Conservation (phyloP, 2,888 invertebrate species). For the Plebejus melissa region DNA sequence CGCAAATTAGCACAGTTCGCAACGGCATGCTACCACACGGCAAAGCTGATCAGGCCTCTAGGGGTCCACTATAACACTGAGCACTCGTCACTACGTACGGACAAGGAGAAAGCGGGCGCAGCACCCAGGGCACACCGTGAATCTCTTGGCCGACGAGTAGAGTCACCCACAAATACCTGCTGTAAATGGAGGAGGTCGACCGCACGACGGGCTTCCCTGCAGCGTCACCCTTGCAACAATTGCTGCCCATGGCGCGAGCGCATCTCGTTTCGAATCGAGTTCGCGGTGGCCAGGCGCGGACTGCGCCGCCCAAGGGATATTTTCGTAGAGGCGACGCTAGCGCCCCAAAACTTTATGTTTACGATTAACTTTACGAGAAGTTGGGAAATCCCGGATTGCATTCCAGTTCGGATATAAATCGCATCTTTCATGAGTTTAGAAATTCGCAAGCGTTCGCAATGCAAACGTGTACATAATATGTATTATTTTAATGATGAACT, state of each 20-base stretch:
- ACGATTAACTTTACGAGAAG: conserved; percentile 37
- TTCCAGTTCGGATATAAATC: conserved; percentile 6
- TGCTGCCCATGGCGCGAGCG: conserved; percentile 77
- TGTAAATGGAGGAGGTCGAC: conserved; percentile 71
- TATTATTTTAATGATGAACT: background rate
- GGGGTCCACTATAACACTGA: conserved; percentile 40
- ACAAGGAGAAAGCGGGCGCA: conserved; percentile 46
- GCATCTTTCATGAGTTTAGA: background rate
- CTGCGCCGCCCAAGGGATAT: conserved; percentile 59
- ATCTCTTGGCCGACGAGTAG: conserved; percentile 59
- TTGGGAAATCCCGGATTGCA: conserved; percentile 27
- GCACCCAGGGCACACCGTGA: conserved; percentile 59
- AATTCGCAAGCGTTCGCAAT: conserved; percentile 2
- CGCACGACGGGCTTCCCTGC: conserved; percentile 65
- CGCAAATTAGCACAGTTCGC: conserved; percentile 25
- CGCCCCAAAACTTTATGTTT: conserved; percentile 49
- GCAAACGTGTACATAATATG: background rate
- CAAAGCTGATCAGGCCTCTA: conserved; percentile 20
- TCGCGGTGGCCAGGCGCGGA: conserved; percentile 61
- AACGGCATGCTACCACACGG: conserved; percentile 24
- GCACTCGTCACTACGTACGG: conserved; percentile 55
- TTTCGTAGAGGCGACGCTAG: conserved; percentile 60
- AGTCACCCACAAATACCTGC: conserved; percentile 70
- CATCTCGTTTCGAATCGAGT: conserved; percentile 61
- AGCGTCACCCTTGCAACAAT: conserved; percentile 80